A percentile compares a stretch with the other conserved stretches of the same genome.
Evolutionary conservation across 2,113 vertebrate species (phyloP).

Genomic region (Peromyscus leucopus): DNA sequence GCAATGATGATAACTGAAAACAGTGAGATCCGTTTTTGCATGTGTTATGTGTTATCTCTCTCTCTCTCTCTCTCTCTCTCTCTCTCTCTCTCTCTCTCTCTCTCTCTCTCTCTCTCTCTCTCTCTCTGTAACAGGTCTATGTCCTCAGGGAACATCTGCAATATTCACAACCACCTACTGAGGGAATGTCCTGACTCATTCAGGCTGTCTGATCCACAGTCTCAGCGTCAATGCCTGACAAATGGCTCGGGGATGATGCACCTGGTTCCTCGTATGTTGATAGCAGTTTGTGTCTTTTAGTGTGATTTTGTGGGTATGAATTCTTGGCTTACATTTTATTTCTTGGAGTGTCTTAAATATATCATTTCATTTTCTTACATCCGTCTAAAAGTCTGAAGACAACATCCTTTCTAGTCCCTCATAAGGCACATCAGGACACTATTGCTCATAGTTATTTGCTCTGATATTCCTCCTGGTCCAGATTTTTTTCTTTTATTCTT

Average conservation of each 20-base stretch:
- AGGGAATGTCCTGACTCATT: not conserved
- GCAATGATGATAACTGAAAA: not conserved
- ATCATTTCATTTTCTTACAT: constrained; percentile 12
- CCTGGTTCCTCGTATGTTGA: not conserved
- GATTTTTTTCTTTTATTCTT: not conserved
- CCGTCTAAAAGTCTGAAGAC: not conserved
- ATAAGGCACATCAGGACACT: not conserved
- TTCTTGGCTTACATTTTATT: constrained; percentile 31
- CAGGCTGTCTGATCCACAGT: not conserved
- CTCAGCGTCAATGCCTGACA: not conserved
- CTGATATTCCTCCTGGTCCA: not conserved
- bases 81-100: too few relatives aligned
- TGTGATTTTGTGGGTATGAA: not conserved
- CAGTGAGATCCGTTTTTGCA: not conserved
- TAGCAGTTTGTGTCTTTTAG: constrained; percentile 45
- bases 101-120: not conserved
- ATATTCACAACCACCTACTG: not conserved
- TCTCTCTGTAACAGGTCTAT: not conserved
- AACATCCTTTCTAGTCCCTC: not conserved
- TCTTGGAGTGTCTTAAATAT: constrained; percentile 26
- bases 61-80: not conserved
- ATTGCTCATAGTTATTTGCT: not conserved
- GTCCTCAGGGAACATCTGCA: not conserved
- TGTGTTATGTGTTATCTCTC: not conserved
- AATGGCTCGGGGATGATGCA: not conserved